Conservation (phyloP, 2,797 vertebrate species). For the Argyrosomus regius region DNA sequence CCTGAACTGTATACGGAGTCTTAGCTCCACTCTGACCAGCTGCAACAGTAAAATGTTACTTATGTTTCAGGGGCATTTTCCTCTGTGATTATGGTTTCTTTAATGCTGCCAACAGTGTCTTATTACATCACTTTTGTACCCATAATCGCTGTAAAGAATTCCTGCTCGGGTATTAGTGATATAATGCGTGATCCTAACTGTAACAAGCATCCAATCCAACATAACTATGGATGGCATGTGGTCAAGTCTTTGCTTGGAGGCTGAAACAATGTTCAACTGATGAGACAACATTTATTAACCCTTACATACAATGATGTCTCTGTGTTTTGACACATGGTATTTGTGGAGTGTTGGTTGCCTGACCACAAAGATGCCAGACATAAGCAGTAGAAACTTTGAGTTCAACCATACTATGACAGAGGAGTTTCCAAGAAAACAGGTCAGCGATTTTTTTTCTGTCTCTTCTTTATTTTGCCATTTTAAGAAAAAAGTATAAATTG, state of each 20-base stretch:
- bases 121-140: slow-evolving; percentile 33
- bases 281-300: background rate
- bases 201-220: slow-evolving; percentile 10
- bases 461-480: background rate
- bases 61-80: slow-evolving; percentile 16
- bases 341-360: background rate
- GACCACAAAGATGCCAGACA: background rate
- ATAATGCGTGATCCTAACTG: slow-evolving; percentile 15
- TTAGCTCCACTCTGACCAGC: background rate
- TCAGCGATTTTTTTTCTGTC: too few species aligned
- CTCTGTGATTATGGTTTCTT: slow-evolving; percentile 36
- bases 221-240: background rate
- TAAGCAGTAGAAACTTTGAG: background rate
- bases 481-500: background rate
- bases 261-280: background rate
- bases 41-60: background rate
- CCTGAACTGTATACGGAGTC: background rate
- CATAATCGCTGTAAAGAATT: slow-evolving; percentile 32
- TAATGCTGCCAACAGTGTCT: slow-evolving; percentile 13
- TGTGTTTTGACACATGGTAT: background rate
- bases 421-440: background rate
- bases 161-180: slow-evolving; percentile 24
- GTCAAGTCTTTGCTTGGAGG: background rate
- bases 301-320: background rate
- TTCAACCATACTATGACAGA: background rate